Evolutionary conservation across 2,797 vertebrate genomes (phyloP), one percentile per base, ranked within the genome.

Genomic region (Spondyliosoma cantharus): DNA sequence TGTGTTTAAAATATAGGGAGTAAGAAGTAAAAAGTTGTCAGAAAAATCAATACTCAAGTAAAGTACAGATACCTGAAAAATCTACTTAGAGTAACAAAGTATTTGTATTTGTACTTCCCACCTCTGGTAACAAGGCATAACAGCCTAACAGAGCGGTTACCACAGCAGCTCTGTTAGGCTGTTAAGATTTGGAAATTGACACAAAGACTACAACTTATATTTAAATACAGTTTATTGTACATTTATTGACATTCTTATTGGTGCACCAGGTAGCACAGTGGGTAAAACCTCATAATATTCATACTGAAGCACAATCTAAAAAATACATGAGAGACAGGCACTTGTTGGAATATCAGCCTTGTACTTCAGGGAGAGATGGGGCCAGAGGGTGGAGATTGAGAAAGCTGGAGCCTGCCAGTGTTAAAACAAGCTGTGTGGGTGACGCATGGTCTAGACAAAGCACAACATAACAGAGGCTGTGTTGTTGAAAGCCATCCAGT

Each of bases 151-250:
- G 32, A 54, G 50, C 60, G 3, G 13, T 37, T 17, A 22, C 11
- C 43, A 1, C 4, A 2, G 25, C 29, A 15, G 14, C 14, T n/a
- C 27, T 43, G 29, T 14, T 2, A 3, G n/a, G 27, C n/a, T 29
- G n/a, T 59, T 20, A 7, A 19, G 22, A 59, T 48, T 20, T 67
- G 12, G 25, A 13, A 37, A 82, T 58, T 0, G 67, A 82, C 14
- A 20, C 67, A 79, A 72, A 65, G 25, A 81, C 43, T 15, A 54
- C 54, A 72, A 24, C 15, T 42, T 64, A 63, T 73, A 62, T 80
- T 89, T 93, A 92, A 87, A 90, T 90, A 93, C 89, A 93, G 71
- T 94, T 93, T 93, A 93, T 91, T 93, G 91, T 90, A 92, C 90
- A 93, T 87, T 86, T 84, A 76, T 82, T 86, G 78, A 90, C 85